Evolutionary conservation across 37 sponge, comb jelly and placozoan genomes (phyloP), one percentile per base, ranked within the genome.

Genomic region (Diacarnus erythraeanus): DNA sequence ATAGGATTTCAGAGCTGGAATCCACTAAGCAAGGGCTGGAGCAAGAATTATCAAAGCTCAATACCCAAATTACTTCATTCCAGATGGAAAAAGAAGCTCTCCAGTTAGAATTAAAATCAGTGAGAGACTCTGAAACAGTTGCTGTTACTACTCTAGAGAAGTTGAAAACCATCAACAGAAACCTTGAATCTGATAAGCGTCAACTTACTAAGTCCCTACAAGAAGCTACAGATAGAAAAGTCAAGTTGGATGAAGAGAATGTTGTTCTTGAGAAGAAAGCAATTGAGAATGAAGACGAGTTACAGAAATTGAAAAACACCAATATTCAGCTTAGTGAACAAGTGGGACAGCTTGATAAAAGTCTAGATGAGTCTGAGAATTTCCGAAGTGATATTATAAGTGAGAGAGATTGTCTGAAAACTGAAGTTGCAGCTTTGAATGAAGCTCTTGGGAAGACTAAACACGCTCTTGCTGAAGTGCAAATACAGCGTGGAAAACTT

Each of bases 401-500:
- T 29, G 80, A 83, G 47, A 57, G 69, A 31, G 83, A 82, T 9
- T 35, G 36, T 15, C 71, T 86, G 40, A 75, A 66, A 26, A 64
- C 64, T n/a, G 87, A 91, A 30, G 66, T 64, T 1, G 61, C 83
- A 1, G 42, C 41, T 18, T 60, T 78, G 35, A 82, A 23, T 42
- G 87, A 86, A 40, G 75, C 87, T 0, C 75, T 91, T 9, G 83
- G 70, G 20, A 85, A 78, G 56, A 60, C 57, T 8, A 86, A 82
- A 51, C 67, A 74, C 22, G 42, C 83, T n/a, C 59, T 91, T 56
- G 70, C 78, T 23, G 91, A 86, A 41, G 74, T 86, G 1, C 83
- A 86, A 69, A 64, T 82, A 21, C 91, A 91, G 57, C 66, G 83
- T 43, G 83, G 83, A 22, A 82, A 85, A 35, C 79, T 91, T 54